These are phyloP conservation scores for Carterocephalus palaemon DNA, from an alignment of 2,888 invertebrate species.

Conservation along the genomic window DNA sequence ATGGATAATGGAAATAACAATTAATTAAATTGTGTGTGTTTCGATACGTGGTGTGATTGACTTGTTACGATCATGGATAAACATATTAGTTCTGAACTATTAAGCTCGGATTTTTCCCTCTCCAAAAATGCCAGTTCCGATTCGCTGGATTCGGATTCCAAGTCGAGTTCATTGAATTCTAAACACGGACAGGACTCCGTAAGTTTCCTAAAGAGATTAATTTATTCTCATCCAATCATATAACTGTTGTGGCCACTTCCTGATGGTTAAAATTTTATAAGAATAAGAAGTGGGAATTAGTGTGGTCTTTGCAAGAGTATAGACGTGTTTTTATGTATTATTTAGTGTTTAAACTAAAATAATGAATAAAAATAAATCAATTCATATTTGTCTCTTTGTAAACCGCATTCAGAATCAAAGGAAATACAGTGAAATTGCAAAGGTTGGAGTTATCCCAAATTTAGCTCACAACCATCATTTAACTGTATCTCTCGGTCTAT, in stretches of 20 bases:
- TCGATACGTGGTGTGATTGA: neutral
- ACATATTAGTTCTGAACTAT: constrained; percentile 81
- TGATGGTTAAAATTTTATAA: constrained; percentile 42
- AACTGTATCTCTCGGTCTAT: no score
- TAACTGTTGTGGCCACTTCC: constrained; percentile 57
- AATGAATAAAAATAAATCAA: constrained; percentile 52
- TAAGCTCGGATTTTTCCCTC: constrained; percentile 81
- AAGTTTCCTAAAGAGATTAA: constrained; percentile 77
- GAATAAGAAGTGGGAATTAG: constrained; percentile 17
- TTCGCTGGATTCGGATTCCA: constrained; percentile 90
- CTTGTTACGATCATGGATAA: constrained; percentile 81
- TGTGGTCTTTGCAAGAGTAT: constrained; percentile 17
- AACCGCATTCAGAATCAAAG: constrained; percentile 61
- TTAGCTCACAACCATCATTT: no score
- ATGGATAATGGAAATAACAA: constrained; percentile 6
- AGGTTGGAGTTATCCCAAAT: no score
- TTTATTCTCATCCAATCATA: constrained; percentile 61
- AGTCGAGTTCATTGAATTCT: constrained; percentile 90
- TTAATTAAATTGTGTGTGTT: neutral
- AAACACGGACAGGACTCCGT: constrained; percentile 91
- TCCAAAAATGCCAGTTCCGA: constrained; percentile 89
- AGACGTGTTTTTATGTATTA: constrained; percentile 23
- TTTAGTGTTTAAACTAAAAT: constrained; percentile 22
- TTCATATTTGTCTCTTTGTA: constrained; percentile 68
- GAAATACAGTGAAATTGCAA: constrained; percentile 48